Base-by-base conservation (phyloP, 2,797 vertebrate genomes). In the Tragopan temminckii region DNA sequence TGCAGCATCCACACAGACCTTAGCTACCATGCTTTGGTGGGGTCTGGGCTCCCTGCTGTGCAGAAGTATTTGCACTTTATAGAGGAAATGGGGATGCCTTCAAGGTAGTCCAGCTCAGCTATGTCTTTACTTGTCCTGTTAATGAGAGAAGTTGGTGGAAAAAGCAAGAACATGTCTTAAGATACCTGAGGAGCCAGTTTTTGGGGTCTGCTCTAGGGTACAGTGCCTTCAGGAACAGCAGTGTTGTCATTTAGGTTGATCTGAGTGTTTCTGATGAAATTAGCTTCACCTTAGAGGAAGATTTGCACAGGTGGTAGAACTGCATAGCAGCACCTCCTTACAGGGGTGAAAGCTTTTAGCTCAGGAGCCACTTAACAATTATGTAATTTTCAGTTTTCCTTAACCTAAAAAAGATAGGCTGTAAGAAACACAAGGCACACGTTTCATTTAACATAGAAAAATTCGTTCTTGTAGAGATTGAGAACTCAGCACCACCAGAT, bases 391-490 rank as follows among this genome's bases (percentile, higher is more conserved):
- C 35, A 38, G 4, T 63, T 33, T 59, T 85, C 31, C 11, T 17
- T 42, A 69, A 19, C 35, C 72, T 70, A 10, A 14, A 29, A 67
- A 38, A 67, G 21, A 76, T 13, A 88, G 66, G 45, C n/a, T 58
- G 19, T 45, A 80, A 85, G 64, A 85, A 93, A 80, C 70, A 14
- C 5, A 2, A 70, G 42, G 72, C 46, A 48, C 14, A 53, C 29
- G 45, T 93, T 84, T 81, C 43, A 86, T 68, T 81, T 72, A 19
- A 31, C 45, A 4, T 36, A 57, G 29, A n/a, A 94, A 93, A 92
- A 94, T 94, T 92, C 94, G 69, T 80, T 38, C 45, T 83, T 62
- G 21, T 35, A 67, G 59, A 83, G 48, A n/a, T 48, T 43, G 59
- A 70, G 69, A 81, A 62, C 63, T 75, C 46, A 81, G 74, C 33